Evolutionary conservation across 2,113 vertebrate genomes (phyloP), one percentile per base, ranked within the genome.

Genomic region (Microtus richardsoni): DNA sequence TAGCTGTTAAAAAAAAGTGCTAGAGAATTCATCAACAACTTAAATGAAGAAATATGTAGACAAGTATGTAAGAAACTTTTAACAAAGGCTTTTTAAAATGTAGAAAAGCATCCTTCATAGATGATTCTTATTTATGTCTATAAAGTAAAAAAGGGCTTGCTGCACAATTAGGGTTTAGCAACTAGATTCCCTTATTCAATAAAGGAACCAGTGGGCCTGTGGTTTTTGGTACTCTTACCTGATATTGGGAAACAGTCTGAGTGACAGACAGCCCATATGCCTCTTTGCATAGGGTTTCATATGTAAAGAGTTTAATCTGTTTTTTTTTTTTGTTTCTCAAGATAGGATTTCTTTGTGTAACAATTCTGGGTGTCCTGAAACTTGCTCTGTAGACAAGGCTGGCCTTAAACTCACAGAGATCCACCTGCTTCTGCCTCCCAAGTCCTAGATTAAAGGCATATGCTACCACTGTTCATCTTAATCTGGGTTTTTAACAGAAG

Each of bases 11-110:
- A 93, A 58, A 58, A 58, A 90, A 49, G n/a, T 66, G 10, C 52
- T 78, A 39, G 86, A 87, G 19, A 95, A 92, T 89, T 80, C 66
- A 78, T 41, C 22, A 71, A 71, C n/a, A 89, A n/a, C 89, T 19
- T 44, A 89, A 91, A 91, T 3, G 49, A 41, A 94, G 30, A 92
- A 70, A 58, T 62, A 17, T 71, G 21, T 36, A 78, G 8, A 82
- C 2, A 19, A 52, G 17, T 44, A 33, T 92, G 36, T 54, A 54
- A 84, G 39, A 86, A 92, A 44, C 58, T 30, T 75, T 83, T 87
- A 95, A 88, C 17, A 90, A 92, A 82, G 58, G 22, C 64, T 89
- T 80, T 74, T 90, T 30, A 54, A 82, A 90, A 90, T 33, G 73
- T 82, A 16, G 60, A 85, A 92, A 89, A 33, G 66, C 11, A 90